Conservation (phyloP, 30 jellyfish, hydroid and myxozoan genomes). For the Aurelia aurita region DNA sequence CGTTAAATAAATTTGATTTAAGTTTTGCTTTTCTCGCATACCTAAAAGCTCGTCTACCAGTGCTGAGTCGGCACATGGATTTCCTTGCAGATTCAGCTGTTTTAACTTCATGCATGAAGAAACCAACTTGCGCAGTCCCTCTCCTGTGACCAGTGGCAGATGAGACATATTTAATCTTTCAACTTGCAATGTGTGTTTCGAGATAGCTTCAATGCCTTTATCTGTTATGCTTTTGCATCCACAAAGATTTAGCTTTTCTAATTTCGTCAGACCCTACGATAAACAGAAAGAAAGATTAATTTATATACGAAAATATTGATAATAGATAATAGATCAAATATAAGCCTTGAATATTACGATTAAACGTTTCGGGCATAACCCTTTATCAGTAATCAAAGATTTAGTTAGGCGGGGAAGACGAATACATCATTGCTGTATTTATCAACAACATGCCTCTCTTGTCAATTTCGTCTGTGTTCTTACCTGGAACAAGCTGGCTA, state of each 20-base stretch:
- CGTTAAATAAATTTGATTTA: neutral
- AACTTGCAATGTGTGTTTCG: slow-evolving; percentile 4
- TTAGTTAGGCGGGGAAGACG: too few relatives aligned
- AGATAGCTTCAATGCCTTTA: slow-evolving; percentile 2
- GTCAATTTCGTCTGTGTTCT: too few relatives aligned
- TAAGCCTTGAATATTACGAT: too few relatives aligned
- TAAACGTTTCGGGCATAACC: too few relatives aligned
- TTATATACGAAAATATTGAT: too few relatives aligned
- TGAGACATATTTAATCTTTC: slow-evolving; percentile 13
- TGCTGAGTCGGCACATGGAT: slow-evolving; percentile 7
- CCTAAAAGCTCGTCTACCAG: slow-evolving; percentile 19
- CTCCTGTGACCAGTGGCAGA: slow-evolving; percentile 41
- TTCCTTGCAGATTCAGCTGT: slow-evolving; percentile 25
- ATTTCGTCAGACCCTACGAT: slow-evolving; percentile 27
- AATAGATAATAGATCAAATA: too few relatives aligned
- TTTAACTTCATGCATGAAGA: slow-evolving; percentile 8
- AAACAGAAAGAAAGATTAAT: too few relatives aligned
- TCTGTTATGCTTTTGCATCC: slow-evolving; percentile 44
- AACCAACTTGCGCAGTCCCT: slow-evolving; percentile 16
- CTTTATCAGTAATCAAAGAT: too few relatives aligned
- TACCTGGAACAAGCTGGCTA: too few relatives aligned
- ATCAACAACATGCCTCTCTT: too few relatives aligned
- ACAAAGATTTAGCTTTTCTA: slow-evolving; percentile 35
- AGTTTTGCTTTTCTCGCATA: neutral
- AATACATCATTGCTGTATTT: too few relatives aligned